Evolutionary conservation across 1,140 invertebrate species (phyloP), one percentile per base, ranked within the genome.

Genomic region (Laupala kohalensis): DNA sequence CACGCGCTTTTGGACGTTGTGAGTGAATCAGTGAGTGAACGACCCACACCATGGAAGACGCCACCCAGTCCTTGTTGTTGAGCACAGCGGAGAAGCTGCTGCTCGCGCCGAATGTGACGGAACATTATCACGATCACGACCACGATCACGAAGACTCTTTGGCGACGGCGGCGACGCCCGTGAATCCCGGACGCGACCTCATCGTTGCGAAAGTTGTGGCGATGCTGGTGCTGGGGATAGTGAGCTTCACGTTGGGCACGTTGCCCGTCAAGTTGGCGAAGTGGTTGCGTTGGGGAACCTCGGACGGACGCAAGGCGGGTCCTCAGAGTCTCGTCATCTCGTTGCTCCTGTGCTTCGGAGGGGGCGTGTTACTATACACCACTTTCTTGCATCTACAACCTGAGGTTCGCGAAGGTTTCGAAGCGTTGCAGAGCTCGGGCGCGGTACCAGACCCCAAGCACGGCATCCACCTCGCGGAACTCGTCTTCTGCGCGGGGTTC

Each of bases 351-450:
- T 92, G 90, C 78, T 91, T 92, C 78, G 90, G 90, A 13, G 91
- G 89, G n/a, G 91, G 92, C 2, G 91, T 93, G 2, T 83, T 93
- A 37, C 79, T 93, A 15, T 90, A 88, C 75, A 92, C 91, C 3
- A 89, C 89, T 24, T 89, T 92, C 76, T 78, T 92, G 5, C 91
- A 93, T 77, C 81, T 93, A 65, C 86, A 92, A 63, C 91, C 91
- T 2, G 91, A 93, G 79, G 87, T 91, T 0, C 82, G 88, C 37
- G 84, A 85, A 70, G 83, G 81, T 72, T 84, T 87, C 19, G 79
- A 82, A 9, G 74, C 73, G 2, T 73, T 84, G 13, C 73, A 79
- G 28, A 67, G 74, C 6, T 78, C 80, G 4, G 81, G 81, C 4
- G 75, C 83, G 4, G 53, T 79, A 15, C 78, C 78, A 12, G 68